Evolutionary conservation across 2,113 vertebrate species (phyloP).

Genomic region (Bujurquina vittata): DNA sequence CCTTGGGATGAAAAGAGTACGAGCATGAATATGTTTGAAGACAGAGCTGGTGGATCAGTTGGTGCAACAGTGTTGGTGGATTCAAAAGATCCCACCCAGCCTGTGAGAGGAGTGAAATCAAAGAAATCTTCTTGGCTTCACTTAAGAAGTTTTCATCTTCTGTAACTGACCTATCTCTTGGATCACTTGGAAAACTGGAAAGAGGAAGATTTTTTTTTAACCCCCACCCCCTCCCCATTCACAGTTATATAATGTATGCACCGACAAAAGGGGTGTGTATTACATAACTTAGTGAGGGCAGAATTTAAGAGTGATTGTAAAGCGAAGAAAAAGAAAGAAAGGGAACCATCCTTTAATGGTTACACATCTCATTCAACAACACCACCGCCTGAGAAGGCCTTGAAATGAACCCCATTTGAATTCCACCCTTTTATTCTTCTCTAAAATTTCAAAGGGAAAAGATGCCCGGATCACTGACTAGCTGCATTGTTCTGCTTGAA

Average conservation of each 20-base stretch:
- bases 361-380: not conserved
- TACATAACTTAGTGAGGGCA: not conserved
- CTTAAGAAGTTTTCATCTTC: conserved; percentile 25
- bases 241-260: not conserved
- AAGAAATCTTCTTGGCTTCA: conserved; percentile 49
- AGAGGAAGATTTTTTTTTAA: not conserved
- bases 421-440: not conserved
- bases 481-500: not conserved
- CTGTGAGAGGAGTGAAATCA: conserved; percentile 57
- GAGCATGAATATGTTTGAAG: conserved; percentile 20
- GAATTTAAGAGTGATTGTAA: not conserved
- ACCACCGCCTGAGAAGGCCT: not conserved
- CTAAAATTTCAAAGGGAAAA: rapidly evolving
- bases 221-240: too few relatives aligned
- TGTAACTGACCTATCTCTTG: conserved; percentile 34
- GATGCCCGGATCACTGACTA: not conserved
- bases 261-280: not conserved
- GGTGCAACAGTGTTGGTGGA: conserved; percentile 17
- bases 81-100: conserved; percentile 17
- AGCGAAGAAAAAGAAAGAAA: not conserved
- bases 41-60: conserved; percentile 6
- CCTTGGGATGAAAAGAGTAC: conserved; percentile 15
- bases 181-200: conserved; percentile 17
- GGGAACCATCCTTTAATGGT: not conserved
- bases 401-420: not conserved